A percentile compares a stretch with the other conserved stretches of the same genome.
phyloP scores from a whole-genome alignment of 2,888 invertebrate species.

The Drosophila tripunctata region DNA sequence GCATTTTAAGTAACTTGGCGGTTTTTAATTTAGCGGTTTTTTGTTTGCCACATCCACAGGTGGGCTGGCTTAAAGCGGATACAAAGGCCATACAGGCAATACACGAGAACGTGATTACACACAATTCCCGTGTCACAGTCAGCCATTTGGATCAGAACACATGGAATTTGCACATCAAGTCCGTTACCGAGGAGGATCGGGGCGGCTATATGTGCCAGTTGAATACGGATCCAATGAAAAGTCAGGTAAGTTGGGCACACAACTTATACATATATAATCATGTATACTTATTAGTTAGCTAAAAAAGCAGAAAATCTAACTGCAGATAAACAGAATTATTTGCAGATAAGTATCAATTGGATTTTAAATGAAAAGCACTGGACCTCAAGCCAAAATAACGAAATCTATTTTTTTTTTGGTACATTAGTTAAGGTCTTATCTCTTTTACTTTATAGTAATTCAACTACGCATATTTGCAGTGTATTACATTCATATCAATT shows the following conservation, averaged over 20 bases:
- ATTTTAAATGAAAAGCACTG: too few relatives aligned
- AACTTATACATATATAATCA: too few relatives aligned
- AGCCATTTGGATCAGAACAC: slow-evolving; percentile 93
- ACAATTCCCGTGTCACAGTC: slow-evolving; percentile 93
- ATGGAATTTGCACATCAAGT: slow-evolving; percentile 95
- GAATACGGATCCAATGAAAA: slow-evolving; percentile 97
- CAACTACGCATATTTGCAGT: too few relatives aligned
- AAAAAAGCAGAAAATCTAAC: too few relatives aligned
- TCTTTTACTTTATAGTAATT: too few relatives aligned
- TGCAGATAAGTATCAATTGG: too few relatives aligned
- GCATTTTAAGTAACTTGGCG: neutral
- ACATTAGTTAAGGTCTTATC: too few relatives aligned
- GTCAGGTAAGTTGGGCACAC: slow-evolving; percentile 88
- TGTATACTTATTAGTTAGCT: too few relatives aligned
- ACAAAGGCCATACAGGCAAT: slow-evolving; percentile 97
- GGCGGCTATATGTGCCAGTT: slow-evolving; percentile 98
- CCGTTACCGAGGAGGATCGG: slow-evolving; percentile 93
- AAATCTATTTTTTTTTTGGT: too few relatives aligned
- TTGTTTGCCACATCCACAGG: slow-evolving; percentile 85
- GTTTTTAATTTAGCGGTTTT: neutral
- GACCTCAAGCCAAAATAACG: too few relatives aligned
- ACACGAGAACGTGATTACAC: slow-evolving; percentile 95
- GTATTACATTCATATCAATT: too few relatives aligned
- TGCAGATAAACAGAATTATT: too few relatives aligned
- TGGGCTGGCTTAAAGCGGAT: slow-evolving; percentile 96